Evolutionary conservation across 2,797 vertebrate species (phyloP).

Genomic region (Erpetoichthys calabaricus): DNA sequence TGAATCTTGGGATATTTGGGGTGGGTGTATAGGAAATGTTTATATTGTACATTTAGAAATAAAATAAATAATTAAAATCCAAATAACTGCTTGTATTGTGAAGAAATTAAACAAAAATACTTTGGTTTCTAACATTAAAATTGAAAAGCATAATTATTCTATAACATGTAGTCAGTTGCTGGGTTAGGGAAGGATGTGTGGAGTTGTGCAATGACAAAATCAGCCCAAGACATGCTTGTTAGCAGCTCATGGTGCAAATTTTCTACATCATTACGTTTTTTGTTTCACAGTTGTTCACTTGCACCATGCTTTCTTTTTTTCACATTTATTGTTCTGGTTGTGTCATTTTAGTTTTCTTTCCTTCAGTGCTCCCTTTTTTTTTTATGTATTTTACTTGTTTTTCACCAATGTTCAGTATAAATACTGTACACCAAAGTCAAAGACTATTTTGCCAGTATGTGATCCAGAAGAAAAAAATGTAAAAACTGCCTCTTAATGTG

Average conservation of each 20-base stretch:
- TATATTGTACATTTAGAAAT: constrained; percentile 69
- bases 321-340: constrained; percentile 16
- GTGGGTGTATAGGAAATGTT: constrained; percentile 50
- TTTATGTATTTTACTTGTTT: constrained; percentile 1
- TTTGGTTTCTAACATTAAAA: constrained; percentile 53
- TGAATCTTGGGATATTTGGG: constrained; percentile 19
- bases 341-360: neutral
- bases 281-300: too few species aligned
- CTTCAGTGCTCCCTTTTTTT: neutral
- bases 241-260: neutral
- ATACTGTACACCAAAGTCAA: constrained; percentile 32
- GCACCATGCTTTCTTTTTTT: constrained; percentile 9
- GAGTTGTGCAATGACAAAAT: neutral
- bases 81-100: constrained; percentile 38
- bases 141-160: constrained; percentile 42
- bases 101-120: constrained; percentile 29
- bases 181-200: neutral
- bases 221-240: neutral
- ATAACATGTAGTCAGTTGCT: constrained; percentile 7
- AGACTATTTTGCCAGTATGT: constrained; percentile 30
- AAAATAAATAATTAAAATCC: constrained; percentile 34
- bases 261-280: too few species aligned
- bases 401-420: constrained; percentile 31
- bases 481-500: too few species aligned
- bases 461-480: too few species aligned